A percentile compares a stretch with the other conserved stretches of the same genome.
Evolutionary conservation across 2,113 vertebrate species (phyloP).

Genomic region (Nerophis lumbriciformis): DNA sequence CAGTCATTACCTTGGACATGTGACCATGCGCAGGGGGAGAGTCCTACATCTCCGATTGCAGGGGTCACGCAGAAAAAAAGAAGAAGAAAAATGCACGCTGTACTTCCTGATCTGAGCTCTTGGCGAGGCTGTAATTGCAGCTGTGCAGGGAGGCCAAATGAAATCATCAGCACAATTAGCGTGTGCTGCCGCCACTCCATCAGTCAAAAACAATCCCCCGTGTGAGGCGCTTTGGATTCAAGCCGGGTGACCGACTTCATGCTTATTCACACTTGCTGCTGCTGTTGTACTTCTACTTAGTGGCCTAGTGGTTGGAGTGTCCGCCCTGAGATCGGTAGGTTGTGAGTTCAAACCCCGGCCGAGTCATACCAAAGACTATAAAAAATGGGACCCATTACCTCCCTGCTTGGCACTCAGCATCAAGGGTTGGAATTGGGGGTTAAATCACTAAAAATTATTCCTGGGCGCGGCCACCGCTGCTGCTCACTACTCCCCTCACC

Average conservation of each 20-base stretch:
- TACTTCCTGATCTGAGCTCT: constrained; percentile 22
- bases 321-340: no score
- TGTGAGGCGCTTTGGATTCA: constrained; percentile 28
- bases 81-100: not conserved
- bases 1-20: constrained; percentile 53
- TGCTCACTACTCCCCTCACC: no score
- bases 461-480: no score
- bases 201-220: constrained; percentile 41
- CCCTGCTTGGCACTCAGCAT: no score
- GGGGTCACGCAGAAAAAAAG: constrained; percentile 28
- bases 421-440: no score
- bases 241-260: constrained; percentile 27
- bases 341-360: no score
- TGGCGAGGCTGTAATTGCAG: constrained; percentile 34
- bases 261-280: constrained; percentile 34
- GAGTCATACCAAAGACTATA: no score
- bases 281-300: constrained; percentile 18
- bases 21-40: constrained; percentile 17
- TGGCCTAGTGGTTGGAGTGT: no score
- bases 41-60: constrained; percentile 23
- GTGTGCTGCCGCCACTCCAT: constrained; percentile 18
- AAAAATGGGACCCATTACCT: no score
- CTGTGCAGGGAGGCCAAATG: constrained; percentile 24
- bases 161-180: constrained; percentile 52
- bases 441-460: no score